Percentiles rank a stretch among this genome's conserved stretches.
Conservation (phyloP, 2,113 vertebrate genomes). For the Tachuris rubrigastra region DNA sequence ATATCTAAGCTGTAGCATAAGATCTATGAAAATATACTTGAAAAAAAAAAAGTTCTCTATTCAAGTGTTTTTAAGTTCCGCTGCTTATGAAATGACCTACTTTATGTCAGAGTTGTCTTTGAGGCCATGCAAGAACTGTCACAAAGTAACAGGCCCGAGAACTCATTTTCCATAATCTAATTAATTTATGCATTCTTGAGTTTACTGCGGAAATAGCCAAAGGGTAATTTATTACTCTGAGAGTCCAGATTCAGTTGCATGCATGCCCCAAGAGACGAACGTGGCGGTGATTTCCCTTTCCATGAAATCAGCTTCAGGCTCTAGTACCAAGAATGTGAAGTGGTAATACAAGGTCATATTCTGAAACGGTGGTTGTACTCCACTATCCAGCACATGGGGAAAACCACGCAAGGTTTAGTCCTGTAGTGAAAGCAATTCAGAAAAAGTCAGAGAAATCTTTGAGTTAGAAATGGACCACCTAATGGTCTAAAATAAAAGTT, state of each 20-base stretch:
- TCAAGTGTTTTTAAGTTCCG: neutral
- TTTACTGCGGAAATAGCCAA: constrained; percentile 25
- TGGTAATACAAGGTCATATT: neutral
- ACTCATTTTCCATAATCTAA: constrained; percentile 55
- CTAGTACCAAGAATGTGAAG: neutral
- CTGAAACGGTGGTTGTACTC: neutral
- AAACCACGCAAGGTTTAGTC: neutral
- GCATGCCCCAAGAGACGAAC: neutral
- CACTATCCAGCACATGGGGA: neutral
- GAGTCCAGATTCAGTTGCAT: neutral
- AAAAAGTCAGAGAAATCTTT: neutral
- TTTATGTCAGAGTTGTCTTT: constrained; percentile 9
- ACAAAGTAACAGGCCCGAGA: constrained; percentile 7
- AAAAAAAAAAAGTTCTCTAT: neutral
- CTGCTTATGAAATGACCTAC: neutral
- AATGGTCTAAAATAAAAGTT: neutral
- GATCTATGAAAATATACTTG: neutral
- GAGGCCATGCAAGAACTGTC: neutral
- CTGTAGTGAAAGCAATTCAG: neutral
- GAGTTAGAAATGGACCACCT: neutral
- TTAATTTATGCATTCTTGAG: constrained; percentile 49
- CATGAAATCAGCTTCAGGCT: neutral
- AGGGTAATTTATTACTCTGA: constrained; percentile 46
- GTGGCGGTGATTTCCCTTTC: neutral
- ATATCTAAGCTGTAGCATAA: neutral